Evolutionary conservation across 2,113 vertebrate genomes (phyloP).

Genomic region (Grantiella picta): DNA sequence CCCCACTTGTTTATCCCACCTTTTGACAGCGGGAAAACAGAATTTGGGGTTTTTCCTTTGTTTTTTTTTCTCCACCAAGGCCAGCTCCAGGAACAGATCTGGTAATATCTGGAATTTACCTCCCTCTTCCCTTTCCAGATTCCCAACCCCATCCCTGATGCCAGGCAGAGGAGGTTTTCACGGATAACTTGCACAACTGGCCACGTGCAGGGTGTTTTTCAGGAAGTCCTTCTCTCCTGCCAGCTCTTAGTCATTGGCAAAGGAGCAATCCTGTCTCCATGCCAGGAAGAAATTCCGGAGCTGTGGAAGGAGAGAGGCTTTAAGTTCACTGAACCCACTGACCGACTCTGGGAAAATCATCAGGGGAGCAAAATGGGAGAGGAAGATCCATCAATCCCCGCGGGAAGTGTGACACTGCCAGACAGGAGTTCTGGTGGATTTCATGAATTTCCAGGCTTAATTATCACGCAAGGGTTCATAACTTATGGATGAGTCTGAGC

Average conservation of each 20-base stretch:
- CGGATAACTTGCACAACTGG: not conserved
- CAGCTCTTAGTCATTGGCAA: conserved; percentile 31
- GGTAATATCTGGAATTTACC: not conserved
- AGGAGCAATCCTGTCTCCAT: not conserved
- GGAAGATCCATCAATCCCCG: not conserved
- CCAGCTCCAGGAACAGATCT: not conserved
- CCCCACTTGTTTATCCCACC: not conserved
- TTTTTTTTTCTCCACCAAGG: not conserved
- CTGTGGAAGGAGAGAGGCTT: not conserved
- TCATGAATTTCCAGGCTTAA: not conserved
- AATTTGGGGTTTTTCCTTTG: fast-evolving
- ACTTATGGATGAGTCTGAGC: not conserved
- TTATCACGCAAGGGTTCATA: not conserved
- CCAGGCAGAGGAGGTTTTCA: not conserved
- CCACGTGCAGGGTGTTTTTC: conserved; percentile 2
- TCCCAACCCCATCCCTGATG: not conserved
- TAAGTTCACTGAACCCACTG: not conserved
- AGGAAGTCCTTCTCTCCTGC: conserved; percentile 12
- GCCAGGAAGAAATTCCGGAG: not conserved
- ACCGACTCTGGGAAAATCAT: not conserved
- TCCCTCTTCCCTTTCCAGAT: not conserved
- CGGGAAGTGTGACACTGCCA: not conserved
- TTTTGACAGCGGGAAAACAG: not conserved
- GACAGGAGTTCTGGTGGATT: not conserved
- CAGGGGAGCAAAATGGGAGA: not conserved